These are phyloP conservation scores for Sisyra terminalis DNA, from an alignment of 2,888 invertebrate species.

Conservation along the genomic window DNA sequence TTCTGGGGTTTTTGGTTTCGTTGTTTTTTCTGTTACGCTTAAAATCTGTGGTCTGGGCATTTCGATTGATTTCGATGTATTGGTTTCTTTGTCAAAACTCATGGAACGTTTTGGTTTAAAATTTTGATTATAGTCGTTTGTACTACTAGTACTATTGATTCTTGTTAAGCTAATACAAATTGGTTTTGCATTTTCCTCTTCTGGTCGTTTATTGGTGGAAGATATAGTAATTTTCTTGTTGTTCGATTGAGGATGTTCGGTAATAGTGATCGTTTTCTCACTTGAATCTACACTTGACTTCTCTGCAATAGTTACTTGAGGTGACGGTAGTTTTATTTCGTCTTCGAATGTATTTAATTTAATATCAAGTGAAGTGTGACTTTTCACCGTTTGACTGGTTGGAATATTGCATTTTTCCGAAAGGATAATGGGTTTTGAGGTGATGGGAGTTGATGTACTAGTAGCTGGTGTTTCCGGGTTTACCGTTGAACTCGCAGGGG, in stretches of 20 bases:
- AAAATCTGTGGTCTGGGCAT: constrained; percentile 47
- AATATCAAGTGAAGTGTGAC: not conserved
- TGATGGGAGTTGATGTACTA: not conserved
- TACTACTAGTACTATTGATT: too few species aligned
- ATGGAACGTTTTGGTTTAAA: constrained; percentile 20
- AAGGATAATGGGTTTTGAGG: constrained; percentile 8
- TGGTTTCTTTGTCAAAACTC: constrained; percentile 30
- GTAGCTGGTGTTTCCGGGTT: constrained; percentile 12
- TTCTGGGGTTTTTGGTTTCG: not conserved
- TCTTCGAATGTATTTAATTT: constrained; percentile 8
- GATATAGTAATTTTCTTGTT: constrained; percentile 11
- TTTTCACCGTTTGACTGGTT: constrained; percentile 1
- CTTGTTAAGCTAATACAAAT: not conserved
- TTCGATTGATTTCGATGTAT: constrained; percentile 23
- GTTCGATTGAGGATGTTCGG: constrained; percentile 12
- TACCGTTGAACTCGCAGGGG: constrained; percentile 24
- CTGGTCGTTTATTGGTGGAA: constrained; percentile 8
- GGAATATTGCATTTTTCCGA: constrained; percentile 7
- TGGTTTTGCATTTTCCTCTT: constrained; percentile 13
- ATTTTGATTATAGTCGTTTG: not conserved
- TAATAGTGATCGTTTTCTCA: constrained; percentile 6
- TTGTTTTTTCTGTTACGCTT: constrained; percentile 36
- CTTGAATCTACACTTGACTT: too few species aligned
- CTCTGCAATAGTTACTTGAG: constrained; percentile 13
- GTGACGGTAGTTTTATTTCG: constrained; percentile 6